A percentile compares a stretch with the other conserved stretches of the same genome.
phyloP scores from a whole-genome alignment of 2,888 invertebrate genomes.

The Drosophila nr. medialis region DNA sequence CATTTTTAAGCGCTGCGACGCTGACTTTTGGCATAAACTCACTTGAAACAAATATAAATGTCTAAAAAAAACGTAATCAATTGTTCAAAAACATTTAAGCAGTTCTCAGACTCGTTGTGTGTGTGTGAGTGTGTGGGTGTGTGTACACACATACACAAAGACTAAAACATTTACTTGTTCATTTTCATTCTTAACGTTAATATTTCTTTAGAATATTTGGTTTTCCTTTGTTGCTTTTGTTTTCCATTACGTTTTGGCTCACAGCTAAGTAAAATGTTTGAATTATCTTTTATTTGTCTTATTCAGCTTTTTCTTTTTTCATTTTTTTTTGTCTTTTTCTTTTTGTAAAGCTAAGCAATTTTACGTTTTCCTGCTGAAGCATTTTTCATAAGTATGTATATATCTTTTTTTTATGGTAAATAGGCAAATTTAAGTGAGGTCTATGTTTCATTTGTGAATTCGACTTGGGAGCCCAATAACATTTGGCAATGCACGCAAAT shows the following conservation, averaged over 20 bases:
- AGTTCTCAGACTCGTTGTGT: background rate
- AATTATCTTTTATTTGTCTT: slow-evolving; percentile 72
- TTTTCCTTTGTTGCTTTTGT: slow-evolving; percentile 38
- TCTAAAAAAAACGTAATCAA: background rate
- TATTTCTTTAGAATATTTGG: slow-evolving; percentile 54
- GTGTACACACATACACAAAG: background rate
- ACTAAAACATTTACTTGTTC: slow-evolving; percentile 37
- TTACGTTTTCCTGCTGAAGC: slow-evolving; percentile 22
- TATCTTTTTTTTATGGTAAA: slow-evolving; percentile 52
- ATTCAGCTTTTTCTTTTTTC: background rate
- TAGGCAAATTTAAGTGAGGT: slow-evolving; percentile 43
- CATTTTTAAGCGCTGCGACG: background rate
- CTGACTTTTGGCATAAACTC: background rate
- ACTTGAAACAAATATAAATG: background rate
- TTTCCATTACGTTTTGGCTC: slow-evolving; percentile 17
- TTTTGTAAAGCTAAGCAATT: slow-evolving; percentile 22
- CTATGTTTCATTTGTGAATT: slow-evolving; percentile 49
- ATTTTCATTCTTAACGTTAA: slow-evolving; percentile 62
- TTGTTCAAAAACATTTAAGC: background rate
- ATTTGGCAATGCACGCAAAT: slow-evolving; percentile 6
- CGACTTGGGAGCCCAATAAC: slow-evolving; percentile 41
- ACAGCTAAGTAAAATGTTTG: slow-evolving; percentile 67
- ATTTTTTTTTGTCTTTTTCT: background rate
- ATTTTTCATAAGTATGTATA: slow-evolving; percentile 34
- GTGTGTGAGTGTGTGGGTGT: background rate